A percentile compares a stretch with the other conserved stretches of the same genome.
Conservation (phyloP, 2,888 invertebrate species). For the Pristionchus fissidentatus region DNA sequence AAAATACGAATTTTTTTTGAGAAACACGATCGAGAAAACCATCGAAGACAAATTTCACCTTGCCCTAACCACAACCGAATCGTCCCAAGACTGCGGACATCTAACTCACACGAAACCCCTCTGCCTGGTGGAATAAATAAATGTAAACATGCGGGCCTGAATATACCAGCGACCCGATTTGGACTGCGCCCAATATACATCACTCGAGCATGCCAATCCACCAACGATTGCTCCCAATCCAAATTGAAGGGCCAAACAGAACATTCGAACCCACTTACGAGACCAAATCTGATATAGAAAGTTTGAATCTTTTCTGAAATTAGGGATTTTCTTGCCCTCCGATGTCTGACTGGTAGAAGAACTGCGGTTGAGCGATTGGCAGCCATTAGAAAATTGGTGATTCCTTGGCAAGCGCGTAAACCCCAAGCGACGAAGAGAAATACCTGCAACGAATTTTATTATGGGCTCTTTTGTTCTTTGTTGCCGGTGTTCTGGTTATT, state of each 20-base stretch:
- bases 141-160: not conserved
- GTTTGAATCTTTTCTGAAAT: not conserved
- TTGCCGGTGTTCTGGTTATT: too few species aligned
- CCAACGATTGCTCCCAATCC: not conserved
- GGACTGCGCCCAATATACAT: not conserved
- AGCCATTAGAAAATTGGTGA: not conserved
- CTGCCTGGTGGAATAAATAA: too few species aligned
- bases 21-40: too few species aligned
- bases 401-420: not conserved
- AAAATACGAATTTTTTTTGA: too few species aligned
- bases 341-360: not conserved
- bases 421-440: constrained; percentile 20
- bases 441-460: not conserved
- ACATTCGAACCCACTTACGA: not conserved
- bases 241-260: not conserved
- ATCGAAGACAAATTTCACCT: too few species aligned
- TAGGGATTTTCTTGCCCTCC: not conserved
- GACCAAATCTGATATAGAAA: not conserved
- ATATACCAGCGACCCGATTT: not conserved
- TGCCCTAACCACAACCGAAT: too few species aligned
- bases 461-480: too few species aligned
- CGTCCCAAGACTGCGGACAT: too few species aligned
- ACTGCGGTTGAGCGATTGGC: not conserved
- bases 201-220: not conserved
- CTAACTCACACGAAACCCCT: too few species aligned